Evolutionary conservation across 2,888 invertebrate species (phyloP).

Genomic region (Cheilosia variabilis): DNA sequence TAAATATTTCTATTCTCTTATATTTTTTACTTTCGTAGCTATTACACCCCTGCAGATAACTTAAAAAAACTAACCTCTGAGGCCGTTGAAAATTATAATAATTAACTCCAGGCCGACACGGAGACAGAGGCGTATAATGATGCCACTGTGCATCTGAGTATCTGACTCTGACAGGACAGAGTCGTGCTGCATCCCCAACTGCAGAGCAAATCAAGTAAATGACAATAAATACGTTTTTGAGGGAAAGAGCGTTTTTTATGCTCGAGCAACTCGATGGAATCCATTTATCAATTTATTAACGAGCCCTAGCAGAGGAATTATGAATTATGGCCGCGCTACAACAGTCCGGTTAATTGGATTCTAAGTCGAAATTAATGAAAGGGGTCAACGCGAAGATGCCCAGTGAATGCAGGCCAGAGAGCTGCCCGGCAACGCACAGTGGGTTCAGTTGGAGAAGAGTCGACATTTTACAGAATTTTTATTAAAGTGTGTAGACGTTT

Average conservation of each 20-base stretch:
- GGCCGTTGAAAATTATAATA: conserved; percentile 42
- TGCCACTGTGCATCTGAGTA: conserved; percentile 40
- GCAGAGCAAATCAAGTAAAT: conserved; percentile 69
- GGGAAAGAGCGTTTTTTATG: conserved; percentile 20
- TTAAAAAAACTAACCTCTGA: conserved; percentile 3
- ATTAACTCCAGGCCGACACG: conserved; percentile 35
- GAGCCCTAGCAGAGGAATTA: conserved; percentile 52
- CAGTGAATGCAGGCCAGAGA: not conserved
- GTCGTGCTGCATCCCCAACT: conserved; percentile 19
- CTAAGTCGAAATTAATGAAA: conserved; percentile 73
- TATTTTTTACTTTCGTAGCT: conserved; percentile 4
- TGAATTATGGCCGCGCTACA: conserved; percentile 61
- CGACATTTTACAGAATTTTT: too few relatives aligned
- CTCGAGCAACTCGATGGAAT: conserved; percentile 12
- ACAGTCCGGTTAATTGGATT: conserved; percentile 68
- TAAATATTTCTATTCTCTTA: conserved; percentile 22
- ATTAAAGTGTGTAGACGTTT: too few relatives aligned
- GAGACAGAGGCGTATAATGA: not conserved
- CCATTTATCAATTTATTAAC: conserved; percentile 73
- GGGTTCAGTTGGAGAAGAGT: not conserved
- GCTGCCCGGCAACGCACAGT: conserved; percentile 4
- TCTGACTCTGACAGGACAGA: conserved; percentile 20
- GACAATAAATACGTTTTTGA: conserved; percentile 65
- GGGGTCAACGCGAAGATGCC: conserved; percentile 42
- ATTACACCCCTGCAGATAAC: conserved; percentile 10